phyloP scores from a whole-genome alignment of 92 coral and sea anemone genomes.

The Bergia sp. region DNA sequence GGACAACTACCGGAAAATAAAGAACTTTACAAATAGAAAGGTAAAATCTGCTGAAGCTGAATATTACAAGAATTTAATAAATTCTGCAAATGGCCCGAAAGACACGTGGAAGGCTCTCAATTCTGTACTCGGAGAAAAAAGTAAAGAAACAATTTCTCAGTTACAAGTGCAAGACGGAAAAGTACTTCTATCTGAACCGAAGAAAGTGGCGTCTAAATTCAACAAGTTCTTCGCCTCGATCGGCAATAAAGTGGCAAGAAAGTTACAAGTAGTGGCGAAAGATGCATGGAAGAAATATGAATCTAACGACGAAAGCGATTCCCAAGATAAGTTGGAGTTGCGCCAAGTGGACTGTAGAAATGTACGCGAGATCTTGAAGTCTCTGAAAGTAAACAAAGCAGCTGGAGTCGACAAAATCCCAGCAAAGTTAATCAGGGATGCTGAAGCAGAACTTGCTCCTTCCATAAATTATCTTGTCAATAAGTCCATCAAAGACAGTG shows the following conservation, averaged over 20 bases:
- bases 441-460: slow-evolving; percentile 27
- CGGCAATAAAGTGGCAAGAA: no score
- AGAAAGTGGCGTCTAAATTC: slow-evolving; percentile 51
- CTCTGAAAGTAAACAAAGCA: no score
- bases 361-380: no score
- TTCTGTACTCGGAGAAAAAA: slow-evolving; percentile 41
- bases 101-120: slow-evolving; percentile 40
- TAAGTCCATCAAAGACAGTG: slow-evolving; percentile 49
- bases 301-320: no score
- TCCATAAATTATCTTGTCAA: slow-evolving; percentile 51
- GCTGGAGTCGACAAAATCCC: background rate
- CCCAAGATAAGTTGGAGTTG: background rate
- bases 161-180: slow-evolving; percentile 38
- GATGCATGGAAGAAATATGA: no score
- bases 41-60: slow-evolving; percentile 24
- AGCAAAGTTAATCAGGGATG: no score
- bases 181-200: slow-evolving; percentile 51
- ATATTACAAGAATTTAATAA: slow-evolving; percentile 30
- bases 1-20: slow-evolving; percentile 58
- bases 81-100: slow-evolving; percentile 48
- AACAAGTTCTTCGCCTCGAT: slow-evolving; percentile 46
- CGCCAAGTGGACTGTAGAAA: no score
- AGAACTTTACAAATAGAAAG: slow-evolving; percentile 28
- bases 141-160: slow-evolving; percentile 27
- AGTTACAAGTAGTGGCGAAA: no score